These are phyloP conservation scores for Papilio polyxenes DNA, from an alignment of 1,140 invertebrate species.

Conservation along the genomic window DNA sequence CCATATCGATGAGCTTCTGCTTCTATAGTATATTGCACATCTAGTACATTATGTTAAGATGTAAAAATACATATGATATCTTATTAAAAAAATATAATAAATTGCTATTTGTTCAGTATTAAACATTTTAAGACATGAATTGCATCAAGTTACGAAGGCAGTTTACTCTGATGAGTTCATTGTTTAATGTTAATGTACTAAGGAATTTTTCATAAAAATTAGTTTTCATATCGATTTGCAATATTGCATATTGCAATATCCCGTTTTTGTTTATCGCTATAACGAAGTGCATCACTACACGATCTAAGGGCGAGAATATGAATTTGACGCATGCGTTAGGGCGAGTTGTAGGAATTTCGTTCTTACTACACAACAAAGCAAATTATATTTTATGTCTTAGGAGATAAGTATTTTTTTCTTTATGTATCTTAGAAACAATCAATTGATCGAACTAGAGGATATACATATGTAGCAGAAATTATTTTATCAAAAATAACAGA, in stretches of 20 bases:
- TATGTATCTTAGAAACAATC: background rate
- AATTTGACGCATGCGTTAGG: conserved; percentile 42
- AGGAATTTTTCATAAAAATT: too few relatives aligned
- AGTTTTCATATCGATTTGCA: too few relatives aligned
- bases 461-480: background rate
- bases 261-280: background rate
- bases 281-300: conserved; percentile 36
- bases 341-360: conserved; percentile 29
- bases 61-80: too few relatives aligned
- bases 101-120: too few relatives aligned
- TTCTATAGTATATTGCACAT: background rate
- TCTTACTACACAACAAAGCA: conserved; percentile 17
- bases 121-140: too few relatives aligned
- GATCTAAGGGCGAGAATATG: conserved; percentile 30
- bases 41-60: background rate
- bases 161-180: too few relatives aligned
- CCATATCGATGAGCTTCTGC: background rate
- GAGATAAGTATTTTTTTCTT: background rate
- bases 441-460: conserved; percentile 13
- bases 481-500: background rate
- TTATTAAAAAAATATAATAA: too few relatives aligned
- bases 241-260: background rate
- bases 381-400: conserved; percentile 5
- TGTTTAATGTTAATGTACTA: too few relatives aligned
- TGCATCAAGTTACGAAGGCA: too few relatives aligned